Percentiles rank a stretch among this genome's conserved stretches.
phyloP scores from a whole-genome alignment of 2,797 vertebrate species.

The Picus viridis region DNA sequence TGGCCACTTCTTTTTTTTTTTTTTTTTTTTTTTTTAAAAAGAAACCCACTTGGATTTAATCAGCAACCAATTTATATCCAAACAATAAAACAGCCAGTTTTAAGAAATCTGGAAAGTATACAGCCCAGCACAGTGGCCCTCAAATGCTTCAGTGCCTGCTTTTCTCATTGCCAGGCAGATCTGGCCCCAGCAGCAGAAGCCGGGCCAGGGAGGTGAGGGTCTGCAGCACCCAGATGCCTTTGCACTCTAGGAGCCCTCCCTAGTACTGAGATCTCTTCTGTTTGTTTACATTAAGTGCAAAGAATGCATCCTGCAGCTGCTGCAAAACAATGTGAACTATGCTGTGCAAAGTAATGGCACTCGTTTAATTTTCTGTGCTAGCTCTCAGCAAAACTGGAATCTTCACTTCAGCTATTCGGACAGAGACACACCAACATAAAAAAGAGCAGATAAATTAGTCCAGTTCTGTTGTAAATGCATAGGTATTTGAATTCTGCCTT shows the following conservation, averaged over 20 bases:
- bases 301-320: neutral
- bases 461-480: neutral
- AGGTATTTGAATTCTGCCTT: neutral
- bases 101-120: neutral
- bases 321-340: neutral
- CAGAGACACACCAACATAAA: neutral
- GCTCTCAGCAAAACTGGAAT: constrained; percentile 25
- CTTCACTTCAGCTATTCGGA: neutral
- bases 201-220: neutral
- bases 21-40: neutral
- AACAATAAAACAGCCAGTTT: neutral
- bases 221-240: neutral
- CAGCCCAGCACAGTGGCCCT: neutral
- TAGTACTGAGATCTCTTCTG: neutral
- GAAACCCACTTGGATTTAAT: constrained; percentile 6
- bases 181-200: neutral
- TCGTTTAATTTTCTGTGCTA: neutral
- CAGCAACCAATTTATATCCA: neutral
- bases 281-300: neutral
- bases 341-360: neutral
- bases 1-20: neutral
- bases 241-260: neutral
- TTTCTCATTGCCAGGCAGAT: neutral
- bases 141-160: neutral
- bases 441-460: neutral